phyloP scores from a whole-genome alignment of 2,797 vertebrate genomes.

The Pristis pectinata region DNA sequence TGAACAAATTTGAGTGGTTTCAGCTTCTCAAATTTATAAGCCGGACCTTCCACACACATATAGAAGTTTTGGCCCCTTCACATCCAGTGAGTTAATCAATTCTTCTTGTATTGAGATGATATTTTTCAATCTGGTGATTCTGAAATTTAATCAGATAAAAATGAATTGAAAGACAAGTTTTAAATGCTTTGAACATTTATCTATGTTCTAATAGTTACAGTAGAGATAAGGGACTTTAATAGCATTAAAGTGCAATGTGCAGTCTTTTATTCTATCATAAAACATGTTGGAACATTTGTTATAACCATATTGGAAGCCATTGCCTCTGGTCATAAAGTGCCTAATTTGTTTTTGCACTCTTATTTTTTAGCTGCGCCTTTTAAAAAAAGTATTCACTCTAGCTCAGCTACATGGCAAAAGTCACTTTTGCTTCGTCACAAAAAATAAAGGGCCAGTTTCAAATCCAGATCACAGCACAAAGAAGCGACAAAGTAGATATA shows the following conservation, averaged over 20 bases:
- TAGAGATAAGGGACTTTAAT: slow-evolving; percentile 22
- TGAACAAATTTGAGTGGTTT: background rate
- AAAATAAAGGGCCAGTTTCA: background rate
- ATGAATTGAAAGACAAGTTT: slow-evolving; percentile 11
- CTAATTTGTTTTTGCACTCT: slow-evolving; percentile 14
- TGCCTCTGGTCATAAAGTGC: background rate
- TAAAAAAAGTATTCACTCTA: background rate
- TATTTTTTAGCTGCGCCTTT: background rate
- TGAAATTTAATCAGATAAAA: slow-evolving; percentile 6
- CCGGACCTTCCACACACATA: background rate
- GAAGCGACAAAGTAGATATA: background rate
- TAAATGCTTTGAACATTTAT: slow-evolving; percentile 23
- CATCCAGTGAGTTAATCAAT: background rate
- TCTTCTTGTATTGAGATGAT: background rate
- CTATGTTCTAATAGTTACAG: slow-evolving; percentile 18
- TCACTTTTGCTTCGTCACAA: background rate
- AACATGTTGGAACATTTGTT: slow-evolving; percentile 29
- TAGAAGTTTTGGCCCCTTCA: background rate
- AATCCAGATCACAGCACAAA: background rate
- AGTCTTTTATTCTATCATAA: slow-evolving; percentile 28
- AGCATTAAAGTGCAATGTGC: slow-evolving; percentile 31
- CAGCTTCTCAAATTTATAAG: background rate
- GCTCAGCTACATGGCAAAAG: background rate
- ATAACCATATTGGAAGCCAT: background rate
- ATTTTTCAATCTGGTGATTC: background rate